phyloP scores from a whole-genome alignment of 2,797 vertebrate species.

The Leontocebus nigricollis region DNA sequence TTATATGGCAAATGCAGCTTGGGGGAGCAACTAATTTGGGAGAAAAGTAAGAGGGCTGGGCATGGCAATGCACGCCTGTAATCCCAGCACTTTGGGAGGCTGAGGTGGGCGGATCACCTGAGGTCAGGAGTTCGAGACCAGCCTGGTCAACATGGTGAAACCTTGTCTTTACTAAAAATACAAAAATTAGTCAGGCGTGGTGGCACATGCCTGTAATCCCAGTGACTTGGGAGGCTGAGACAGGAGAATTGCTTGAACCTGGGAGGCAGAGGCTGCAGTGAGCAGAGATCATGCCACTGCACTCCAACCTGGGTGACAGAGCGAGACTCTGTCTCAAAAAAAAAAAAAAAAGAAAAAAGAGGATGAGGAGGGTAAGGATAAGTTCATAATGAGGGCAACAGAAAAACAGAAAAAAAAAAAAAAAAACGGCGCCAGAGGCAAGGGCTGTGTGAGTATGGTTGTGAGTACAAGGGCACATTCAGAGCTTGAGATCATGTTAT shows the following conservation, averaged over 20 bases:
- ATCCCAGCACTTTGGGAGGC: background rate
- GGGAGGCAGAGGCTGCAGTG: no score
- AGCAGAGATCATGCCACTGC: no score
- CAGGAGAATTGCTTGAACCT: background rate
- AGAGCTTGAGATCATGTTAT: background rate
- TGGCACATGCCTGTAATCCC: background rate
- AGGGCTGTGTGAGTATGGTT: background rate
- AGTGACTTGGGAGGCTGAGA: background rate
- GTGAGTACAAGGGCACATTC: background rate
- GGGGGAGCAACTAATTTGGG: background rate
- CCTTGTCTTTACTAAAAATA: background rate
- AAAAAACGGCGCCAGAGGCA: background rate
- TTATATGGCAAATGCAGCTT: background rate
- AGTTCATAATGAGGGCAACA: background rate
- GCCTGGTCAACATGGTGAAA: background rate
- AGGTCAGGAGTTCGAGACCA: background rate
- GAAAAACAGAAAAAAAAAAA: background rate
- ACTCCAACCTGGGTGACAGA: no score
- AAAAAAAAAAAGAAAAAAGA: background rate
- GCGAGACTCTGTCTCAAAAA: no score
- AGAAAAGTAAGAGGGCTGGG: background rate
- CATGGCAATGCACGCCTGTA: background rate
- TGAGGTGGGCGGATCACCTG: background rate
- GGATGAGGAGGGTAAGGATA: background rate
- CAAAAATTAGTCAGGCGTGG: background rate